phyloP scores from a whole-genome alignment of 2,113 vertebrate species.

The Onychostruthus taczanowskii region DNA sequence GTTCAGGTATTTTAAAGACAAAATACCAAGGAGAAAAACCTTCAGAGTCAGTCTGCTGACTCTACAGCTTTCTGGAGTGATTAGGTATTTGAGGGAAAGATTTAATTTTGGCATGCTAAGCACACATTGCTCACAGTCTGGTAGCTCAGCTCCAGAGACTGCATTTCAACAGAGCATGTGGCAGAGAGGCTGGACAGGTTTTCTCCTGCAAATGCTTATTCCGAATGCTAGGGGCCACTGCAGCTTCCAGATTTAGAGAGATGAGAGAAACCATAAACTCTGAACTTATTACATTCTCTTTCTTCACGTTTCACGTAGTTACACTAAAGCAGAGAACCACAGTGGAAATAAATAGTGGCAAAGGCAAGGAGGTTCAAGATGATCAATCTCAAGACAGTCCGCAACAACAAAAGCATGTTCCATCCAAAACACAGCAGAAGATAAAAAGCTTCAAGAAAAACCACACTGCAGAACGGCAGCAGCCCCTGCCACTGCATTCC shows the following conservation, averaged over 20 bases:
- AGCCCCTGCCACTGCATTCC: background rate
- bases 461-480: background rate
- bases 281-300: background rate
- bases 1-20: background rate
- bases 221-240: conserved; percentile 47
- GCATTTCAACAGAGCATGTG: background rate
- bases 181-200: background rate
- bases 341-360: background rate
- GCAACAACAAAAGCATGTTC: background rate
- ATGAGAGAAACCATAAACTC: background rate
- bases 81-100: background rate
- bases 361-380: background rate
- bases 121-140: background rate
- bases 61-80: background rate
- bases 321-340: background rate
- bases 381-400: background rate
- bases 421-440: background rate
- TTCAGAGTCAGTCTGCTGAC: background rate
- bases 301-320: background rate
- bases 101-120: background rate
- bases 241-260: conserved; percentile 8
- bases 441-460: background rate
- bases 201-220: conserved; percentile 27
- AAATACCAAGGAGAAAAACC: background rate
- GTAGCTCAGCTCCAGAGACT: background rate